These are phyloP conservation scores for Pediacus dermestoides DNA, from an alignment of 2,888 invertebrate species.

Conservation along the genomic window DNA sequence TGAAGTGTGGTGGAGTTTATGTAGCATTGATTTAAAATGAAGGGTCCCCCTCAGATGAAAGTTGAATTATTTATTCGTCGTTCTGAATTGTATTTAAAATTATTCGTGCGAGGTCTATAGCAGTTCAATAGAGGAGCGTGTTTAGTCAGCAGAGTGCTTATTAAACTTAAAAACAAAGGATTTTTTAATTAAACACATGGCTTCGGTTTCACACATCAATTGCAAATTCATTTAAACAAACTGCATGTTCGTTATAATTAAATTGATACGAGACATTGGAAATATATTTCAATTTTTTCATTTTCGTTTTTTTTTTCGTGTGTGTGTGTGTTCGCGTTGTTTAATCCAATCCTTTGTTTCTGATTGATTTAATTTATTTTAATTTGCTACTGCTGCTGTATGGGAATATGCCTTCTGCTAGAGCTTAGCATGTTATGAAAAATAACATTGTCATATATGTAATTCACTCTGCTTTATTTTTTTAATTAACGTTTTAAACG, in stretches of 20 bases:
- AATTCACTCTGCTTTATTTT: slow-evolving; percentile 21
- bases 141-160: slow-evolving; percentile 47
- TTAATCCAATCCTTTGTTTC: slow-evolving; percentile 33
- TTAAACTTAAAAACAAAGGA: slow-evolving; percentile 51
- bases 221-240: slow-evolving; percentile 49
- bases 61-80: slow-evolving; percentile 39
- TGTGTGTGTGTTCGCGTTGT: slow-evolving; percentile 19
- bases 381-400: slow-evolving; percentile 18
- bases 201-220: slow-evolving; percentile 50
- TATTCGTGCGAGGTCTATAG: slow-evolving; percentile 43
- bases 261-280: slow-evolving; percentile 46
- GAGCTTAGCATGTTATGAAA: slow-evolving; percentile 26
- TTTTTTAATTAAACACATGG: slow-evolving; percentile 51
- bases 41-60: slow-evolving; percentile 32
- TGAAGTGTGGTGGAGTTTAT: slow-evolving; percentile 18
- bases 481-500: slow-evolving; percentile 23
- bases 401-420: slow-evolving; percentile 24
- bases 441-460: slow-evolving; percentile 25
- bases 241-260: slow-evolving; percentile 47
- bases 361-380: slow-evolving; percentile 34
- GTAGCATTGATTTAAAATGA: slow-evolving; percentile 26
- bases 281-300: slow-evolving; percentile 34
- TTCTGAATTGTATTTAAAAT: slow-evolving; percentile 43
- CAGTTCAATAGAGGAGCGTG: slow-evolving; percentile 41
- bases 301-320: slow-evolving; percentile 25